Evolutionary conservation across 2,888 invertebrate species (phyloP).

Genomic region (Drosophila villosipedis): DNA sequence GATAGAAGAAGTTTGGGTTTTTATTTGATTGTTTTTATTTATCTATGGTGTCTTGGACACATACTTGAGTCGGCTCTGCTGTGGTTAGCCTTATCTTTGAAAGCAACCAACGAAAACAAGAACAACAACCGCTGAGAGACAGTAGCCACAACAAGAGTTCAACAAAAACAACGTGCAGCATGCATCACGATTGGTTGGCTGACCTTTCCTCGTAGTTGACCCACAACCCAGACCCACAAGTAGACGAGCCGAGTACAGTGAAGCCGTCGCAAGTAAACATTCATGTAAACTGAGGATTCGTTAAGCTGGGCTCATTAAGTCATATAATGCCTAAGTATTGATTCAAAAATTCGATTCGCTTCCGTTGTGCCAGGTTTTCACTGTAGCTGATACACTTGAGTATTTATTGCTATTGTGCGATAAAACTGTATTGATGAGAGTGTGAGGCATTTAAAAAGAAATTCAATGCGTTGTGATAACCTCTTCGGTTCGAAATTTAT

Average conservation of each 20-base stretch:
- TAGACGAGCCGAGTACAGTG: constrained; percentile 42
- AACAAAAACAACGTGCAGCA: constrained; percentile 8
- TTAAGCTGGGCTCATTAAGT: not conserved
- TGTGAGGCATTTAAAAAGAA: constrained; percentile 58
- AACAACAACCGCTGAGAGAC: constrained; percentile 29
- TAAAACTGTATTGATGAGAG: constrained; percentile 35
- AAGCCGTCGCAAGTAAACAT: constrained; percentile 13
- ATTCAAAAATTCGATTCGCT: constrained; percentile 4
- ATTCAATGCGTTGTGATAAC: constrained; percentile 70
- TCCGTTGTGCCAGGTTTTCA: constrained; percentile 21
- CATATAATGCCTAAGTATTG: constrained; percentile 1
- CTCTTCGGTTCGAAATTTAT: constrained; percentile 54
- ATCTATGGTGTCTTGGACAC: constrained; percentile 39
- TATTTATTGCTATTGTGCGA: constrained; percentile 45
- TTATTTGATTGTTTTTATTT: constrained; percentile 31
- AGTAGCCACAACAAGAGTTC: constrained; percentile 32
- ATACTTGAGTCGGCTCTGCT: constrained; percentile 14
- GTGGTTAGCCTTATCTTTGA: constrained; percentile 54
- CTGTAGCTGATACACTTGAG: constrained; percentile 40
- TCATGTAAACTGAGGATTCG: not conserved
- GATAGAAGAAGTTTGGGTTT: constrained; percentile 24
- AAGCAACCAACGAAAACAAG: constrained; percentile 25
- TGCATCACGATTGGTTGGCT: constrained; percentile 48
- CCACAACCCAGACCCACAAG: constrained; percentile 51
- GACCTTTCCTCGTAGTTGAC: constrained; percentile 79